phyloP scores from a whole-genome alignment of 1,140 invertebrate species.

The Pseudobourletiella spinata region DNA sequence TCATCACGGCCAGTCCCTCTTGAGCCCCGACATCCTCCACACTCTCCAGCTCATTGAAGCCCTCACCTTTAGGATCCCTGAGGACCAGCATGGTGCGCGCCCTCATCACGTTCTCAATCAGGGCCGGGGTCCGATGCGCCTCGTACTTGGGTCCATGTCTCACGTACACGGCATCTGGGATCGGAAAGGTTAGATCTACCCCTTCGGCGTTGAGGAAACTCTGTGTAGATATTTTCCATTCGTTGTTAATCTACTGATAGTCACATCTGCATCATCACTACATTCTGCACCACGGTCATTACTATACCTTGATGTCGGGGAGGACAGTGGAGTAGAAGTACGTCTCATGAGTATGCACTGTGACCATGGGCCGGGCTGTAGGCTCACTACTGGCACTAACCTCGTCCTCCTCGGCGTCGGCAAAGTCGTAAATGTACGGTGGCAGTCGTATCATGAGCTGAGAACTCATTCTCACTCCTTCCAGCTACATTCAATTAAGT shows the following conservation, averaged over 20 bases:
- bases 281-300: too few species aligned
- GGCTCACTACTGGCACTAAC: not conserved
- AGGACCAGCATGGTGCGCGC: slow-evolving; percentile 51
- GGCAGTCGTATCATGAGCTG: not conserved
- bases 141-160: not conserved
- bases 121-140: not conserved
- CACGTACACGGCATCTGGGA: not conserved
- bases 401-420: not conserved
- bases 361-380: not conserved
- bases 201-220: not conserved
- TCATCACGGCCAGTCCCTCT: slow-evolving; percentile 54
- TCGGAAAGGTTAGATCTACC: not conserved
- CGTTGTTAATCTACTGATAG: not conserved
- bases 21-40: slow-evolving; percentile 39
- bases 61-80: slow-evolving; percentile 48
- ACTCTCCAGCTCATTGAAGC: slow-evolving; percentile 41
- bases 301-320: not conserved
- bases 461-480: not conserved
- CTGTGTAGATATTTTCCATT: not conserved
- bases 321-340: slow-evolving; percentile 3
- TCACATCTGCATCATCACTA: too few species aligned
- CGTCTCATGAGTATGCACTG: not conserved
- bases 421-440: not conserved
- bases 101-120: slow-evolving; percentile 7
- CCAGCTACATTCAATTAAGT: too few species aligned